Evolutionary conservation across 2,797 vertebrate genomes (phyloP), one percentile per base, ranked within the genome.

Genomic region (Anabacerthia variegaticeps): DNA sequence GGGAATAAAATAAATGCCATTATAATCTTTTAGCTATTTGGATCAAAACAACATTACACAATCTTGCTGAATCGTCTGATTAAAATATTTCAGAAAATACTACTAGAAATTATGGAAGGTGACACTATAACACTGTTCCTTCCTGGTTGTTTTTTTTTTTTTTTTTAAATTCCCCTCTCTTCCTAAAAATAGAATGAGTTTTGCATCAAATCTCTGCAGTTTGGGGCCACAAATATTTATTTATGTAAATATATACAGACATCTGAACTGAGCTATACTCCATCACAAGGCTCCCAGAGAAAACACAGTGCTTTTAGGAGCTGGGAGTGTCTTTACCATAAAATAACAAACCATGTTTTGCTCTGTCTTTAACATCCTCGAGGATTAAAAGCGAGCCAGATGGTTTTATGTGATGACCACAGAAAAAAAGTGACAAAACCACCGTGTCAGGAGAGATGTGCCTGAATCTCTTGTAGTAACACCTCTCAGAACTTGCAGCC

Each of bases 1-100:
- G 85, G 62, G 89, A 97, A 96, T 67, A 92, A 80, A 96, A 87
- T 74, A 95, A 95, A 96, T 39, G n/a, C 7, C 23, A 83, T 80
- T 68, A 90, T 72, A 88, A 41, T 56, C 36, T 17, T n/a, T 88
- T 89, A 85, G 87, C 84, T 87, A 46, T 91, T 84, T 85, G 94
- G 88, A 92, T 92, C 71, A 93, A 96, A 96, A 91, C 86, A 93
- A 81, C 72, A 6, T 56, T 67, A 32, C 24, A 37, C 41, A 55
- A 89, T 68, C 72, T n/a, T 62, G n/a, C 27, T 84, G 76, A 91
- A 91, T 14, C 49, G 6, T 39, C 62, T 48, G 71, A 74, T 59
- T 71, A 82, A 88, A 87, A 52, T 49, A 59, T 63, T 65, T 71
- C 10, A 46, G 73, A 55, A 85, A 92, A 81, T 0, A 89, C 69